Percentiles rank a stretch among this genome's conserved stretches.
phyloP scores from a whole-genome alignment of 2,113 vertebrate species.

The Amia ocellicauda region DNA sequence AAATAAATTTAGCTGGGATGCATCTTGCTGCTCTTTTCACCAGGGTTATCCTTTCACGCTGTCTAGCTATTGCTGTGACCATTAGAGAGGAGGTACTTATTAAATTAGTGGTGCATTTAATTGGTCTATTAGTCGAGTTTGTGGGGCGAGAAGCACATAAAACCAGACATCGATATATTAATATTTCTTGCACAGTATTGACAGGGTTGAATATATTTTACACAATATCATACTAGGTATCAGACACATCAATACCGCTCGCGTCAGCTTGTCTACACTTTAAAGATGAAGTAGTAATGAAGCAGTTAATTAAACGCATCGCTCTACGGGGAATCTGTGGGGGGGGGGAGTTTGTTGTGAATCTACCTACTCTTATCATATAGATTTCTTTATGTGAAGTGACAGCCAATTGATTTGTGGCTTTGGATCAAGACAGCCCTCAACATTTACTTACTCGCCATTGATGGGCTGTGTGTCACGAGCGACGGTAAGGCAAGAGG shows the following conservation, averaged over 20 bases:
- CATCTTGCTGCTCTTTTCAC: no score
- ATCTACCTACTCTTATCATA: conserved; percentile 23
- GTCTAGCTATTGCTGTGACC: conserved; percentile 1
- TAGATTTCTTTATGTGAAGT: conserved; percentile 37
- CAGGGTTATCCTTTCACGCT: no score
- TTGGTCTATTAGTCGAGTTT: conserved; percentile 1
- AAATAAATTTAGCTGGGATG: no score
- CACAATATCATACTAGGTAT: background rate
- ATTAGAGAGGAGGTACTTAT: conserved; percentile 7
- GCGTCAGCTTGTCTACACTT: conserved; percentile 15
- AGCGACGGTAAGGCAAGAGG: conserved; percentile 17
- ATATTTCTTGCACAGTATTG: conserved; percentile 20
- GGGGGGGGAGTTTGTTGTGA: background rate
- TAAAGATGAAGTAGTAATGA: conserved; percentile 39
- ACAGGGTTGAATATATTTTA: conserved; percentile 17
- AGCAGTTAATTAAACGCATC: conserved; percentile 28
- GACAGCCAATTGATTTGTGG: conserved; percentile 40
- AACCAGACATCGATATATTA: conserved; percentile 1
- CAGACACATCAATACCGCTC: conserved; percentile 16
- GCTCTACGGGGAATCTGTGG: background rate
- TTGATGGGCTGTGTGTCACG: conserved; percentile 18
- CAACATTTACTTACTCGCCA: conserved; percentile 28
- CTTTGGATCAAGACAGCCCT: background rate
- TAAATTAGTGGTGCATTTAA: conserved; percentile 26
- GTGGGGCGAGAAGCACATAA: background rate